Conservation (phyloP, 2,888 invertebrate species). For the Leucozona laternaria region DNA sequence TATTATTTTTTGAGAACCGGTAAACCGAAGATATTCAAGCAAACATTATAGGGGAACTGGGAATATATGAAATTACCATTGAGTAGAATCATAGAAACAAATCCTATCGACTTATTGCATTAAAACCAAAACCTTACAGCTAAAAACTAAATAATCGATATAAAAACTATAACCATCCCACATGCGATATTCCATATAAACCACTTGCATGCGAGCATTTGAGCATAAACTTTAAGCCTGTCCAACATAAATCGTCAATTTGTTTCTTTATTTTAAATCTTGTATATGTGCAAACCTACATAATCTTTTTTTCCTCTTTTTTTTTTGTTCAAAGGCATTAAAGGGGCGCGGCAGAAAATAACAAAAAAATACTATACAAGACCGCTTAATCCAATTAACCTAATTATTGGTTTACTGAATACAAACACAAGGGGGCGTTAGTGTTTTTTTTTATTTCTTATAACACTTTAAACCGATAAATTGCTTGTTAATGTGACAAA, state of each 20-base stretch:
- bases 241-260: conserved; percentile 68
- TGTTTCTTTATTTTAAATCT: conserved; percentile 54
- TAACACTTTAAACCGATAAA: conserved; percentile 48
- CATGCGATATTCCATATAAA: conserved; percentile 29
- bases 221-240: conserved; percentile 59
- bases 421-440: conserved; percentile 51
- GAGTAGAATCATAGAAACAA: not conserved
- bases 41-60: too few species aligned
- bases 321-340: not conserved
- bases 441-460: conserved; percentile 4
- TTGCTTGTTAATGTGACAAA: conserved; percentile 68
- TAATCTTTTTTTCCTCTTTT: conserved; percentile 31
- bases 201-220: conserved; percentile 37
- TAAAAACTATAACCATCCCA: conserved; percentile 37
- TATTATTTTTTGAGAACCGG: too few species aligned
- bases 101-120: not conserved
- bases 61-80: not conserved
- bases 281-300: conserved; percentile 11
- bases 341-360: conserved; percentile 35
- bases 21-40: too few species aligned
- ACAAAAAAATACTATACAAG: conserved; percentile 6
- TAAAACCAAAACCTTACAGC: not conserved
- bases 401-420: conserved; percentile 57
- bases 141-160: not conserved
- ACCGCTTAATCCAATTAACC: conserved; percentile 73